Evolutionary conservation across 2,797 vertebrate genomes (phyloP), one percentile per base, ranked within the genome.

Genomic region (Todus mexicanus): DNA sequence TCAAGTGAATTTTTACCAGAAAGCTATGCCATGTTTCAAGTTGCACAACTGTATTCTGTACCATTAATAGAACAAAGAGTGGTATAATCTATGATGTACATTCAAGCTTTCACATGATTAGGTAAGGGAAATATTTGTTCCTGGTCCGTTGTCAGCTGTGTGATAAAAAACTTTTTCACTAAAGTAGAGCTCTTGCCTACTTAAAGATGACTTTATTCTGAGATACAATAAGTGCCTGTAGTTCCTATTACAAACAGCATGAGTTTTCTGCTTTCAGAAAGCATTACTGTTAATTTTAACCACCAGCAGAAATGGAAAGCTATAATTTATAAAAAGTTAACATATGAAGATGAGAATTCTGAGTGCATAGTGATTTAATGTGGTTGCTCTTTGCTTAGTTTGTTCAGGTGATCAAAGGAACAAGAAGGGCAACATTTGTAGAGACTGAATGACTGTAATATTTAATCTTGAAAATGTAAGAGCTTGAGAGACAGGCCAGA

Each of bases 71-170:
- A 93, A 87, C 29, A 80, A 68, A 82, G 21, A 53, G 3, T 0
- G 0, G 10, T 61, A 63, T 57, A 74, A 94, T n/a, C 19, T 38
- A 5, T 29, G 21, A 33, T 26, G 7, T 35, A n/a, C n/a, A 15
- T 51, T 93, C 51, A 81, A 76, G 23, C 4, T 73, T 93, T 89
- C 33, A 12, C 35, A 56, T 88, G 57, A 86, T 86, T 88, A 81
- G 59, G 83, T 90, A 84, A 86, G 73, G 53, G 25, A 94, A 94
- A 69, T 78, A 82, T 73, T 91, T 94, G 21, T 74, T 74, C 69
- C 29, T 93, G 81, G 60, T 33, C 15, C 12, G 33, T 8, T 71
- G 18, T 84, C 53, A 87, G 57, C 29, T 64, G 20, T 76, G 8
- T 63, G 70, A 90, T 87, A 93, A 92, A 63, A 90, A 89, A 63